Base-by-base conservation (phyloP, 2,797 vertebrate species). In the Apodemus agrarius region DNA sequence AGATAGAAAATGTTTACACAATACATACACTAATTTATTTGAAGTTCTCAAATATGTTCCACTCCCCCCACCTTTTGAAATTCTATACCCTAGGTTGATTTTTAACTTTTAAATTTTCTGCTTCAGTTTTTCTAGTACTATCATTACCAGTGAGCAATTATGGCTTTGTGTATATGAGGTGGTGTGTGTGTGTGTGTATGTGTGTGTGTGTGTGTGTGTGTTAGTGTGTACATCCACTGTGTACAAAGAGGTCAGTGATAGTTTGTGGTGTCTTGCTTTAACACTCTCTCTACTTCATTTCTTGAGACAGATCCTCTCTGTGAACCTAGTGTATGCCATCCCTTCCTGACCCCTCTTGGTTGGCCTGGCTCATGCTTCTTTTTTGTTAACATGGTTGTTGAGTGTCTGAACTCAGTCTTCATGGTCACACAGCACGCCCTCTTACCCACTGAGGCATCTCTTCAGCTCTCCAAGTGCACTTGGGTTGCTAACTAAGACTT, bases 401-500 rank as follows among this genome's bases (percentile, higher is more conserved):
- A n/a, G n/a, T 37, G 37, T 82, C 52, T 82, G 54, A 82, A 82
- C 21, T 82, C 6, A 61, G 57, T 40, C 21, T 37, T 82, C 21
- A n/a, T 12, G 80, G 24, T 82, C 37, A n/a, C n/a, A 83, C 14
- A 37, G 13, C n/a, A 40, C 26, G 6, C 22, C n/a, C 17, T 43
- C 24, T 37, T 17, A 19, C 16, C 37, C 37, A 76, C 72, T 43
- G 46, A 34, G 29, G 17, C 59, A 4, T 34, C 52, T 76, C 37
- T 87, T 29, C 11, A 89, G 86, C 17, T 17, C 13, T 54, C 49
- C 86, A 94, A 22, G 76, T 92, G 91, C 26, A 78, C 61, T 95
- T 61, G 81, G 14, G 72, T 84, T 89, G 26, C 79, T 95, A 93
- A 89, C 90, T 89, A 96, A 90, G 86, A 88, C 6, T 91, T 24